Evolutionary conservation across 92 coral and sea anemone species (phyloP).

Genomic region (Epizoanthus fatuus): DNA sequence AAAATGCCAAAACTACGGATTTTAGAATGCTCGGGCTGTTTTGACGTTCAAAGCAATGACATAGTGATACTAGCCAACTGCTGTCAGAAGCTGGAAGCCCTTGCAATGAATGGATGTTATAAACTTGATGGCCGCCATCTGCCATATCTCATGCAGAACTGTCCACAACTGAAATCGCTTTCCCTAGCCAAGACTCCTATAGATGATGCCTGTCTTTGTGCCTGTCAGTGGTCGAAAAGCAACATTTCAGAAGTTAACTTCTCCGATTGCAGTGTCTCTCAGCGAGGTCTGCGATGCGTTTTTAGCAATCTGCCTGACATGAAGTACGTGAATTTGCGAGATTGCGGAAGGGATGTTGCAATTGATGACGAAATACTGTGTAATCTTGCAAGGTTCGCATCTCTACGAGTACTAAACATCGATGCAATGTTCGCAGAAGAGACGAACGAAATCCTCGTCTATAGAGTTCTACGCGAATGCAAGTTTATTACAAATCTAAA

Average conservation of each 20-base stretch:
- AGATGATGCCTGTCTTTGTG: slow-evolving; percentile 53
- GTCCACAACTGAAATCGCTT: slow-evolving; percentile 62
- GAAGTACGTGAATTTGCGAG: slow-evolving; percentile 12
- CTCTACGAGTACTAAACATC: slow-evolving; percentile 32
- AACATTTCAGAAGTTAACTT: slow-evolving; percentile 29
- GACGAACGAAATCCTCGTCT: not conserved
- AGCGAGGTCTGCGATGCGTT: not conserved
- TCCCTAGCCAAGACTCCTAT: slow-evolving; percentile 82
- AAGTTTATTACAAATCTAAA: slow-evolving; percentile 15
- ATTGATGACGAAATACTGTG: not conserved
- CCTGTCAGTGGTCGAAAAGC: slow-evolving; percentile 56
- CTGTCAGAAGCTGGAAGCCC: slow-evolving; percentile 74
- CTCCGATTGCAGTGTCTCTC: slow-evolving; percentile 20
- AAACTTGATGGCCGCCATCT: slow-evolving; percentile 65
- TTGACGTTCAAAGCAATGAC: slow-evolving; percentile 71
- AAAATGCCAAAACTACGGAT: slow-evolving; percentile 68
- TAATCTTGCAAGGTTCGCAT: slow-evolving; percentile 3
- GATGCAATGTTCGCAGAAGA: slow-evolving; percentile 11
- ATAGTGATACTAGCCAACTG: slow-evolving; percentile 62
- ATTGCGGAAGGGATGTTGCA: not conserved
- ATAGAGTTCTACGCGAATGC: slow-evolving; percentile 12
- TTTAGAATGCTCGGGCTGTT: slow-evolving; percentile 81
- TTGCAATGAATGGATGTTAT: slow-evolving; percentile 78
- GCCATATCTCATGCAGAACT: slow-evolving; percentile 67
- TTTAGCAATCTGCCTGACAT: slow-evolving; percentile 21